These are phyloP conservation scores for Melinaea menophilus DNA, from an alignment of 2,888 invertebrate species.

Conservation along the genomic window DNA sequence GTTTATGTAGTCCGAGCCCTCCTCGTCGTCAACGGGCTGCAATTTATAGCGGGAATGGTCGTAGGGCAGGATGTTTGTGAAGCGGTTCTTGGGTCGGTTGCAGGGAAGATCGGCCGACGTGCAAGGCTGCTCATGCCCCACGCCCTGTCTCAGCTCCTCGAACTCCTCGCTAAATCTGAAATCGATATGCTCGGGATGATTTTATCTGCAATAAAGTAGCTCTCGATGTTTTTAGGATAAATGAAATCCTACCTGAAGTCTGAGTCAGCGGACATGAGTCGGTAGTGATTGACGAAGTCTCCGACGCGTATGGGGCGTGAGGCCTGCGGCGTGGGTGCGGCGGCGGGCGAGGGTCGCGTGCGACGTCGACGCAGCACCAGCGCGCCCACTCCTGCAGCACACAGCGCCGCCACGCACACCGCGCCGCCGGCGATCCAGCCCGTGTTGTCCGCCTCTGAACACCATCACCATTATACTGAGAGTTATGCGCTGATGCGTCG, in stretches of 20 bases:
- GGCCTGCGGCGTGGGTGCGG: constrained; percentile 80
- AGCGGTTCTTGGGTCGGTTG: constrained; percentile 98
- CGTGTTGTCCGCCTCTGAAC: constrained; percentile 87
- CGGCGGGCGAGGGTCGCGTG: constrained; percentile 81
- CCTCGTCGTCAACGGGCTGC: constrained; percentile 96
- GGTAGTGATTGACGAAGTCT: constrained; percentile 95
- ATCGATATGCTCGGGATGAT: too few species aligned
- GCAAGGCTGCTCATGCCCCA: constrained; percentile 95
- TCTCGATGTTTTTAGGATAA: too few species aligned
- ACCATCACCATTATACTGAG: too few species aligned
- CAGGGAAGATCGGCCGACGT: constrained; percentile 96
- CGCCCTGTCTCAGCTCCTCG: constrained; percentile 94
- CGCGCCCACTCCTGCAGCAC: constrained; percentile 75
- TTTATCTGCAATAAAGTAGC: too few species aligned
- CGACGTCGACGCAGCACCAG: constrained; percentile 56
- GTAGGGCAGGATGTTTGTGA: constrained; percentile 99
- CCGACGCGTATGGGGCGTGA: constrained; percentile 85
- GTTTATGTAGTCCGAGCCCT: constrained; percentile 97
- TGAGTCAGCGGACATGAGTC: constrained; percentile 97
- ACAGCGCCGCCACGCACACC: constrained; percentile 69
- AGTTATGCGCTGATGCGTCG: too few species aligned
- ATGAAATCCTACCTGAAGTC: constrained; percentile 83
- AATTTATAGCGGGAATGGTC: constrained; percentile 97
- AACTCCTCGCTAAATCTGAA: constrained; percentile 96
- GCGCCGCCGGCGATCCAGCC: constrained; percentile 75